Evolutionary conservation across 2,888 invertebrate genomes (phyloP).

Genomic region (Dasysyrphus tricinctus): DNA sequence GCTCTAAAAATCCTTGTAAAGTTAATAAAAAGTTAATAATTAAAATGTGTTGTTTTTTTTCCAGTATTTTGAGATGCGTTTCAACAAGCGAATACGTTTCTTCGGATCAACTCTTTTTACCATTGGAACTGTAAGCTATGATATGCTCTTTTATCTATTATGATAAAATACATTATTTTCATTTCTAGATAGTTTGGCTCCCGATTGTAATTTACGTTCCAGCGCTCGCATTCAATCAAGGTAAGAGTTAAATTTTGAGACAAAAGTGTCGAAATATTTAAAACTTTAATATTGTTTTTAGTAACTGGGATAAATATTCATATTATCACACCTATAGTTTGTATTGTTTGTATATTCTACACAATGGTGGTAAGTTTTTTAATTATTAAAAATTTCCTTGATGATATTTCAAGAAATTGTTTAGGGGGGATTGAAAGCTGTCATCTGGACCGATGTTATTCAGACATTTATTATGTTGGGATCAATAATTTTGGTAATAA

Average conservation of each 20-base stretch:
- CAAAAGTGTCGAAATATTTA: not conserved
- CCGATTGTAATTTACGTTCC: conserved; percentile 9
- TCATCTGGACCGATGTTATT: conserved; percentile 90
- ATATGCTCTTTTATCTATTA: not conserved
- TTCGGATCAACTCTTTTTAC: conserved; percentile 86
- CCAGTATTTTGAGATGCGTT: conserved; percentile 5
- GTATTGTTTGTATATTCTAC: conserved; percentile 89
- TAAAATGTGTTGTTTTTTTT: not conserved
- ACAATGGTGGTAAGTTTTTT: not conserved
- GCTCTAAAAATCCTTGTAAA: no score
- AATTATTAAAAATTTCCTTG: not conserved
- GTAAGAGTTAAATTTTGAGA: not conserved
- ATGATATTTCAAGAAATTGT: conserved; percentile 82
- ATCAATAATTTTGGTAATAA: not conserved
- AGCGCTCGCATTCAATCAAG: conserved; percentile 2
- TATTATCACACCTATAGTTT: conserved; percentile 89
- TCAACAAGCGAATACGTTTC: conserved; percentile 78
- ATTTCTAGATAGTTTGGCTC: conserved; percentile 1
- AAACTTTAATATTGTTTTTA: not conserved
- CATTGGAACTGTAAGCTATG: conserved; percentile 5
- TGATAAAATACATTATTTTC: not conserved
- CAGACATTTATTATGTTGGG: conserved; percentile 73
- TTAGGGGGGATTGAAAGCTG: conserved; percentile 4
- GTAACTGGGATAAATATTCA: conserved; percentile 3
- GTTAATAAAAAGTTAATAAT: no score